Evolutionary conservation across 2,888 invertebrate species (phyloP).

Genomic region (Deilephila elpenor): DNA sequence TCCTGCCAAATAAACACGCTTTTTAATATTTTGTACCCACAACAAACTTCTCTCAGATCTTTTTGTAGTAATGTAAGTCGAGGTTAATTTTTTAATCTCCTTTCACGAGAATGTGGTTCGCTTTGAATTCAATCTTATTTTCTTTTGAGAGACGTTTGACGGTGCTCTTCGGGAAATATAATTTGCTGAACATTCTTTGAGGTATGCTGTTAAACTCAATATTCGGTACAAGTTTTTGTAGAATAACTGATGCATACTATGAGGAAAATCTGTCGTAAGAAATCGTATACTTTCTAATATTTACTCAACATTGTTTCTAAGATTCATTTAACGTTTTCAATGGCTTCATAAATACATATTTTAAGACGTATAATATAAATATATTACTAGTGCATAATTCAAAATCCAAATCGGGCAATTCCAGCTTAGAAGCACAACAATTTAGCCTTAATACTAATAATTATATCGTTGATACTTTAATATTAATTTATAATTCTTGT

Average conservation of each 20-base stretch:
- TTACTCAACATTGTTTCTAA: no score
- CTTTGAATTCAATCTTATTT: background rate
- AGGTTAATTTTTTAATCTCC: conserved; percentile 3
- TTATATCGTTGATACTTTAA: no score
- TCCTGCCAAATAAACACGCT: conserved; percentile 30
- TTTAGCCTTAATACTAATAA: no score
- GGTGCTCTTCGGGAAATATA: background rate
- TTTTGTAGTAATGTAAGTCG: background rate
- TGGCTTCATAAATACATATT: no score
- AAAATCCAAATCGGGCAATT: no score
- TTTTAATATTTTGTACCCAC: conserved; percentile 22
- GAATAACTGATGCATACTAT: background rate
- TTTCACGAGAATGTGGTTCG: background rate
- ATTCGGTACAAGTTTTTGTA: background rate
- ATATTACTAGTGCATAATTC: no score
- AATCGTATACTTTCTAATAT: no score
- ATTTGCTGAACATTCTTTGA: background rate
- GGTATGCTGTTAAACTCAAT: background rate
- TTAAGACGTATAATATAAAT: no score
- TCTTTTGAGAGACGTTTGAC: conserved; percentile 3
- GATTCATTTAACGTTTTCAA: no score
- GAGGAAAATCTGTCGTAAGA: no score
- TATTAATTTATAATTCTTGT: no score
- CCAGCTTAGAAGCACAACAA: no score
- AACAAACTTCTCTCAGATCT: background rate